Percentiles rank a stretch among this genome's conserved stretches.
Conservation (phyloP, 2,113 vertebrate genomes). For the Nothobranchius furzeri region DNA sequence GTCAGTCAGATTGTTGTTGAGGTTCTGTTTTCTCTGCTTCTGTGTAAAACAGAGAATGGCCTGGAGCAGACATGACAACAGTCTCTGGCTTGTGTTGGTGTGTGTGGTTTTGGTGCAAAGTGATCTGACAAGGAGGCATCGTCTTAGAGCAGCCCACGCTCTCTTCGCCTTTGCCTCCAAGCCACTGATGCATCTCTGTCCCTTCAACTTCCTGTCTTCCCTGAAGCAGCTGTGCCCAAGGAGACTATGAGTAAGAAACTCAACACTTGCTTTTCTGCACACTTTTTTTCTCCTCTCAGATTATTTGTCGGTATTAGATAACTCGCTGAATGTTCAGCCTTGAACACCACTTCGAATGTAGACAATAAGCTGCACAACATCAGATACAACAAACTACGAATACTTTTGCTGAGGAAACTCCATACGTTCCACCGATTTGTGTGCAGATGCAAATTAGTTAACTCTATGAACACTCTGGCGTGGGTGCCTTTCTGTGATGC, state of each 20-base stretch:
- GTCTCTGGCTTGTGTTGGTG: slow-evolving; percentile 40
- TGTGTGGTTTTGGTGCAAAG: slow-evolving; percentile 25
- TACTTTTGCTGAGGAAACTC: no score
- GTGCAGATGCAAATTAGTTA: neutral
- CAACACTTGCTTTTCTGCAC: slow-evolving; percentile 2
- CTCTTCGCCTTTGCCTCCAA: slow-evolving; percentile 32
- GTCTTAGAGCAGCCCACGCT: slow-evolving; percentile 64
- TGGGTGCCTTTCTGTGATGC: slow-evolving; percentile 30
- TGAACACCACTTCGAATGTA: no score
- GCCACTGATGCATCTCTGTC: slow-evolving; percentile 56
- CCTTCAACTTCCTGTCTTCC: slow-evolving; percentile 25
- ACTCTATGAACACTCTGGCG: slow-evolving; percentile 20
- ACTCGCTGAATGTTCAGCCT: neutral
- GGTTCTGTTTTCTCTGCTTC: slow-evolving; percentile 21
- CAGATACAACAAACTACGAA: no score
- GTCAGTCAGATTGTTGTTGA: neutral
- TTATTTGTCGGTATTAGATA: slow-evolving; percentile 2
- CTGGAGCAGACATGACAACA: slow-evolving; percentile 33
- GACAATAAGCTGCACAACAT: no score
- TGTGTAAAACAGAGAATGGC: slow-evolving; percentile 6
- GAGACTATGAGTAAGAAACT: slow-evolving; percentile 25
- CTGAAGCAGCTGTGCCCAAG: slow-evolving; percentile 16
- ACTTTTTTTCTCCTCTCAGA: neutral
- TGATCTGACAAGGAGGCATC: slow-evolving; percentile 56
- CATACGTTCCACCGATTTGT: neutral